phyloP scores from a whole-genome alignment of 2,797 vertebrate genomes.

The Eospalax fontanierii region DNA sequence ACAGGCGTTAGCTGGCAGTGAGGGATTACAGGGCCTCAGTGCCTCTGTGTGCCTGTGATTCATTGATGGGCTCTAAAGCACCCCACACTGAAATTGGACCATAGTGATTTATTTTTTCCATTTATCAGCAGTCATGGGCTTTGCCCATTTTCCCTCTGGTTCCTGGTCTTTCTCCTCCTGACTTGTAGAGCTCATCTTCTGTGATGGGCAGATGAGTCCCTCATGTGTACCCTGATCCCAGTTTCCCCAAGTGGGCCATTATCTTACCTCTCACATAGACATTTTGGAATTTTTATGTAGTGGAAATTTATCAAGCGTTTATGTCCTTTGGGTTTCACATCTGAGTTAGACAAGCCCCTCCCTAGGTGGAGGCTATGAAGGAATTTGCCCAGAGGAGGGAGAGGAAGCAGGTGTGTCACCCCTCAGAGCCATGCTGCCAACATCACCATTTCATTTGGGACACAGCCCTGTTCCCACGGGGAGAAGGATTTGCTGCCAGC shows the following conservation, averaged over 20 bases:
- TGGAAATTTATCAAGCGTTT: background rate
- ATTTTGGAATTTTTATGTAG: background rate
- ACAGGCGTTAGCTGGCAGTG: background rate
- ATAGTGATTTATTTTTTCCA: background rate
- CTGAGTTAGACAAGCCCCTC: background rate
- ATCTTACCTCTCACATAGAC: background rate
- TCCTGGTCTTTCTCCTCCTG: background rate
- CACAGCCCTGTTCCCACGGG: slow-evolving; percentile 76
- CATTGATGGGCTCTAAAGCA: background rate
- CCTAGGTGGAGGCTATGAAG: slow-evolving; percentile 14
- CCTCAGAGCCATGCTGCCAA: background rate
- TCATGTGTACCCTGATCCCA: accelerated
- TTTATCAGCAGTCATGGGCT: background rate
- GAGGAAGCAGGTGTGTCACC: slow-evolving; percentile 63
- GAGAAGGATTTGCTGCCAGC: slow-evolving; percentile 56
- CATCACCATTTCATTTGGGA: slow-evolving; percentile 60
- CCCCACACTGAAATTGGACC: background rate
- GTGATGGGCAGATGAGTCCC: background rate
- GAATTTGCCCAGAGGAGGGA: slow-evolving; percentile 46
- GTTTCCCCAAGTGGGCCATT: background rate
- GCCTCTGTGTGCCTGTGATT: background rate
- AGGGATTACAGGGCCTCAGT: background rate
- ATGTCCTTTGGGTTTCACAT: background rate
- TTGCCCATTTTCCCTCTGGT: background rate
- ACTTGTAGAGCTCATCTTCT: background rate